Base-by-base conservation (phyloP, 2,888 invertebrate species). In the Drosophila gaucha region DNA sequence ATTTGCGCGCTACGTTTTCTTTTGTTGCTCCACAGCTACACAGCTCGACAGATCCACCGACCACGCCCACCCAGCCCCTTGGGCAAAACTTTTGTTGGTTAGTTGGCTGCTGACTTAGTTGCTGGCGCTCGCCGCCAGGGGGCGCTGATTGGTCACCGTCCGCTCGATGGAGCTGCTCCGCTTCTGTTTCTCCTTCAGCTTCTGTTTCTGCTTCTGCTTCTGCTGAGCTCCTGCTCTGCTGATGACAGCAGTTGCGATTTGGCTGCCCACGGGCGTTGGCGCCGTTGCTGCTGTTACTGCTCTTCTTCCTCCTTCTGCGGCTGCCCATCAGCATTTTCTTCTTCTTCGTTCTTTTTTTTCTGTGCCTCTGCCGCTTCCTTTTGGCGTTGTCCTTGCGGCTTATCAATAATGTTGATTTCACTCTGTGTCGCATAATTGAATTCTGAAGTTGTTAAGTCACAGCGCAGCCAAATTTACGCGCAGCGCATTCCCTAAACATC, bases 361-460 rank as follows among this genome's bases (percentile, higher is more conserved):
- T 30, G 6, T 52, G 39, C 38, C 52, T 51, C 49, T 58, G 38
- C 35, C 28, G 38, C 51, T 49, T 44, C 36, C 46, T 56, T 55
- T 49, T 67, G 62, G 50, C 83, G 88, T 78, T 88, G 86, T 87
- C 88, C 83, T 89, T 87, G 89, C 87, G 86, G 89, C 89, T 86
- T 87, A 86, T 86, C 86, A 85, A 88, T 87, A 88, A 86, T 87
- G 89, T 88, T 88, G 88, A 79, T 85, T 85, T 84, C 79, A 74
- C 88, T 88, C 83, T 82, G 88, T 76, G 86, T 87, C 86, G 83
- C 89, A 85, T 89, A 86, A 86, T 86, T 86, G 88, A 86, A 86
- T 86, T 87, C 79, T 85, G 85, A 86, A 86, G 86, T 88, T 85
- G 86, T 86, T 88, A 84, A 84, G 80, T 88, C 88, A 83, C 68